Base-by-base conservation (phyloP, 2,888 invertebrate genomes). In the Hyles lineata region DNA sequence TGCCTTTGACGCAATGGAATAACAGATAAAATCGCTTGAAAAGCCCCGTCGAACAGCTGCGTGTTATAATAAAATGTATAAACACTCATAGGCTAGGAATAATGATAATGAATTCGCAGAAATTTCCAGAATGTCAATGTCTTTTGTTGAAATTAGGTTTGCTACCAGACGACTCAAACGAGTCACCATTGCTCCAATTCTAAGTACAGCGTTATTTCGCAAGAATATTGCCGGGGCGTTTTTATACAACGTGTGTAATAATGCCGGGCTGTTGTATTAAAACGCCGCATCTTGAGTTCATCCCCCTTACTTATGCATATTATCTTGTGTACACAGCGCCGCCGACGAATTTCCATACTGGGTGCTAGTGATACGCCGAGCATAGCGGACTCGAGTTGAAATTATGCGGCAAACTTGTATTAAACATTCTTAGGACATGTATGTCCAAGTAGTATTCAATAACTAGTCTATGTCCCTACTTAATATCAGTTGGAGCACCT, bases 41-140 rank as follows among this genome's bases (percentile, higher is more conserved):
- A 8, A 29, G 23, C 15, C 21, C 11, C 21, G 8, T 55, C n/a
- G n/a, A 62, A 32, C 55, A 59, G 29, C 52, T 55, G 35, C 23
- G 58, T 35, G 32, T 9, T 55, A 32, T 70, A 72, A 74, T 75
- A 76, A 72, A 63, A 67, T 72, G 8, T 62, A 50, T 59, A 72
- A 62, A 52, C 23, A 29, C 59, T 55, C 21, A 35, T 17, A 74
- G 21, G 52, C 11, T 19, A 52, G 74, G 74, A 69, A 71, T 43
- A 74, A 75, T 76, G 67, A 58, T 74, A 76, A 78, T 73, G 58
- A 77, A 78, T 80, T 77, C 52, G 72, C 70, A 73, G 71, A 76
- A 78, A 74, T 43, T 75, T 76, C 71, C 29, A 75, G 67, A 80
- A 77, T 62, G 73, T 76, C 74, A 29, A 29, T 73, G 69, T 71